phyloP scores from a whole-genome alignment of 2,797 vertebrate species.

The Rallus crepitans region DNA sequence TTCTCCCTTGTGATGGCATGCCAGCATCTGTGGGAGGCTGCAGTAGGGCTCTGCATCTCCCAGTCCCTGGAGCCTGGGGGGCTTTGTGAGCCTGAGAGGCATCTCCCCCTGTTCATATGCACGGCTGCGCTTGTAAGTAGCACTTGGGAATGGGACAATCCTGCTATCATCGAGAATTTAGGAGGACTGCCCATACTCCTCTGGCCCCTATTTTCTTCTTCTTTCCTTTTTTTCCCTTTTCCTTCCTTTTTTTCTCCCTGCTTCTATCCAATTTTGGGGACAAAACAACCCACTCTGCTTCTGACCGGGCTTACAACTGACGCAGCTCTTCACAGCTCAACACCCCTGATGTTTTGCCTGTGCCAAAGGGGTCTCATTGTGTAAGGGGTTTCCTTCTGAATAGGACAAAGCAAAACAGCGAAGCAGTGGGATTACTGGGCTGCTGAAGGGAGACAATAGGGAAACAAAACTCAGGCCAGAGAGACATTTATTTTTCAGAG shows the following conservation, averaged over 20 bases:
- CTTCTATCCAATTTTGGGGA: neutral
- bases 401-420: slow-evolving; percentile 58
- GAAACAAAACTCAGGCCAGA: slow-evolving; percentile 37
- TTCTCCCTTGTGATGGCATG: accelerated
- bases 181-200: neutral
- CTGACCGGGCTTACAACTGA: neutral
- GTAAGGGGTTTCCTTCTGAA: slow-evolving; percentile 65
- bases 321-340: slow-evolving; percentile 60
- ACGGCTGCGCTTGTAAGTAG: neutral
- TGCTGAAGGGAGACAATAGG: slow-evolving; percentile 64
- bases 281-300: neutral
- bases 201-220: neutral
- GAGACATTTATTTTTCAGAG: slow-evolving; percentile 32
- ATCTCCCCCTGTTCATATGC: neutral
- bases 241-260: neutral
- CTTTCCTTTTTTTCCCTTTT: accelerated
- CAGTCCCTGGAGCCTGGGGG: neutral
- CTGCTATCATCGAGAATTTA: accelerated
- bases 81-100: neutral
- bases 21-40: neutral
- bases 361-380: slow-evolving; percentile 63
- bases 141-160: neutral
- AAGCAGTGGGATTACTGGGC: slow-evolving; percentile 62
- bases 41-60: neutral
- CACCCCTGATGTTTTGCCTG: slow-evolving; percentile 30